A percentile compares a stretch with the other conserved stretches of the same genome.
These are phyloP conservation scores for Pandemis cinnamomeana DNA, from an alignment of 2,888 invertebrate species.

Conservation along the genomic window DNA sequence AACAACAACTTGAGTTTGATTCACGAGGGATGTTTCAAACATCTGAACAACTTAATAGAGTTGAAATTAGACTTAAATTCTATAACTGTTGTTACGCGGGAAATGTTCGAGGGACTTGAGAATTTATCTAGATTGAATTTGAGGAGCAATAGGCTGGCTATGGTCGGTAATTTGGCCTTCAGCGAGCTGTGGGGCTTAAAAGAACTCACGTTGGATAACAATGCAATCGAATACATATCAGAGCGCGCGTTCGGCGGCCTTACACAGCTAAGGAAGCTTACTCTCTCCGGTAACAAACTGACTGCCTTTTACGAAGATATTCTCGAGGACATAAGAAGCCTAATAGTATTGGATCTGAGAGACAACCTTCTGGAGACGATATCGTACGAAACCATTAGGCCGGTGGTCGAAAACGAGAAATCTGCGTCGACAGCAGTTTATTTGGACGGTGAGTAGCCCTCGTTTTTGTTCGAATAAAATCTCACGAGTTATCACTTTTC, in stretches of 20 bases:
- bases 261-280: constrained; percentile 87
- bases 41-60: constrained; percentile 89
- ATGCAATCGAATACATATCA: constrained; percentile 88
- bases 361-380: constrained; percentile 90
- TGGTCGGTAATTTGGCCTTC: constrained; percentile 92
- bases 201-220: constrained; percentile 88
- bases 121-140: constrained; percentile 89
- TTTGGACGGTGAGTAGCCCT: constrained; percentile 88
- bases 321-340: constrained; percentile 87
- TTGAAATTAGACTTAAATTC: constrained; percentile 91
- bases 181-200: constrained; percentile 89
- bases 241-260: constrained; percentile 91
- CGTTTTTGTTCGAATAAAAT: neutral
- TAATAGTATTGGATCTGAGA: constrained; percentile 90
- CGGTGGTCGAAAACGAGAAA: constrained; percentile 90
- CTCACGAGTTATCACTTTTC: constrained; percentile 6
- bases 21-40: constrained; percentile 93
- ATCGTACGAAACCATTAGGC: constrained; percentile 89
- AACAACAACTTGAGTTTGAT: constrained; percentile 93
- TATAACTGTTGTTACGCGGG: constrained; percentile 89
- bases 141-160: constrained; percentile 89
- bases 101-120: constrained; percentile 90
- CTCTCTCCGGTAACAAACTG: constrained; percentile 90
- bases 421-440: constrained; percentile 89
- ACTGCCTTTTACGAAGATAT: constrained; percentile 88